Conservation (phyloP, 2,113 vertebrate genomes). For the Gnathonemus longibarbis region DNA sequence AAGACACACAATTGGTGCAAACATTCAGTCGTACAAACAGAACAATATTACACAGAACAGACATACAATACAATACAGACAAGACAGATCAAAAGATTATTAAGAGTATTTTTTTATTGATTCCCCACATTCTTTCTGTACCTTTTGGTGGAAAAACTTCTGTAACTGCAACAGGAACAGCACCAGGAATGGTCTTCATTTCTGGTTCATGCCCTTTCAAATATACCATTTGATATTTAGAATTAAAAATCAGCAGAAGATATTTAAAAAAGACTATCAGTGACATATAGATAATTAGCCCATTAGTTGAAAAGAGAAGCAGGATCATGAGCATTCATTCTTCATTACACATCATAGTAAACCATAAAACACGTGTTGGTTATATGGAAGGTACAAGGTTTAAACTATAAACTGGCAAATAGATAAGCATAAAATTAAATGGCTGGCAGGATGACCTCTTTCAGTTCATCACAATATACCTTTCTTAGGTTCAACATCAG, state of each 20-base stretch:
- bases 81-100: neutral
- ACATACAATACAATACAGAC: neutral
- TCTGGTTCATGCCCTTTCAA: slow-evolving; percentile 14
- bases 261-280: neutral
- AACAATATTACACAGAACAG: neutral
- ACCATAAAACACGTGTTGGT: neutral
- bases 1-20: neutral
- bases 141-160: neutral
- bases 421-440: neutral
- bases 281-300: neutral
- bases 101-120: neutral
- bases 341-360: neutral
- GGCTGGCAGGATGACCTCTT: neutral
- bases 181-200: neutral
- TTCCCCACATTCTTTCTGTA: neutral
- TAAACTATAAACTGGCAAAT: neutral
- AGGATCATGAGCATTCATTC: neutral
- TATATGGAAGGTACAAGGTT: neutral
- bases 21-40: neutral
- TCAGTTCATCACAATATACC: neutral
- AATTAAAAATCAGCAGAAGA: neutral
- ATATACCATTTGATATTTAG: neutral
- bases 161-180: slow-evolving; percentile 2
- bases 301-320: neutral
- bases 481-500: neutral